Conservation (phyloP, 2,113 vertebrate genomes). For the Amphilophus citrinellus region DNA sequence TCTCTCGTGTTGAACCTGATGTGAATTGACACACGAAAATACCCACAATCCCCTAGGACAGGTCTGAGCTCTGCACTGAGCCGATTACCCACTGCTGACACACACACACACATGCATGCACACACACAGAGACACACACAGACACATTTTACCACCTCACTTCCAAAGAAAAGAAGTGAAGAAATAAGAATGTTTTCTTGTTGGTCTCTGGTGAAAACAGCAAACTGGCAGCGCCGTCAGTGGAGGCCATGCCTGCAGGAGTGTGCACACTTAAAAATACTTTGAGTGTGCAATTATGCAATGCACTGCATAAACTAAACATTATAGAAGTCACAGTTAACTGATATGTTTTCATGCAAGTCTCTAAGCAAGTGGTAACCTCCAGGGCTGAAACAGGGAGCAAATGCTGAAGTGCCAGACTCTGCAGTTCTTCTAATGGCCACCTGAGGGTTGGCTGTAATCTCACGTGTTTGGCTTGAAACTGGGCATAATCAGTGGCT, state of each 20-base stretch:
- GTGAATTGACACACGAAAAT: constrained; percentile 66
- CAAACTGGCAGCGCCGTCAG: not conserved
- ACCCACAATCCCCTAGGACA: constrained; percentile 64
- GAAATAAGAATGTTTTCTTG: constrained; percentile 11
- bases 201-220: not conserved
- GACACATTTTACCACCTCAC: not conserved
- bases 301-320: not conserved
- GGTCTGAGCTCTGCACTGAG: constrained; percentile 54
- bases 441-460: not conserved
- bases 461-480: not conserved
- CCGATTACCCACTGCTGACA: constrained; percentile 49
- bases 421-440: not conserved
- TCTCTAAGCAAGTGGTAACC: not conserved
- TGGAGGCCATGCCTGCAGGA: not conserved
- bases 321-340: not conserved
- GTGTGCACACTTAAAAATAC: not conserved
- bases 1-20: constrained; percentile 56
- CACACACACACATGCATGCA: constrained; percentile 17
- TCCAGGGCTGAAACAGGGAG: not conserved
- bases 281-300: not conserved
- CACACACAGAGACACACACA: not conserved
- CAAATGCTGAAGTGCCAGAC: not conserved
- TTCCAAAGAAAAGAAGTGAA: not conserved
- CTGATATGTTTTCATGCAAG: not conserved
- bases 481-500: too few relatives aligned